These are phyloP conservation scores for Rhamnusium bicolor DNA, from an alignment of 2,888 invertebrate genomes.

Conservation along the genomic window DNA sequence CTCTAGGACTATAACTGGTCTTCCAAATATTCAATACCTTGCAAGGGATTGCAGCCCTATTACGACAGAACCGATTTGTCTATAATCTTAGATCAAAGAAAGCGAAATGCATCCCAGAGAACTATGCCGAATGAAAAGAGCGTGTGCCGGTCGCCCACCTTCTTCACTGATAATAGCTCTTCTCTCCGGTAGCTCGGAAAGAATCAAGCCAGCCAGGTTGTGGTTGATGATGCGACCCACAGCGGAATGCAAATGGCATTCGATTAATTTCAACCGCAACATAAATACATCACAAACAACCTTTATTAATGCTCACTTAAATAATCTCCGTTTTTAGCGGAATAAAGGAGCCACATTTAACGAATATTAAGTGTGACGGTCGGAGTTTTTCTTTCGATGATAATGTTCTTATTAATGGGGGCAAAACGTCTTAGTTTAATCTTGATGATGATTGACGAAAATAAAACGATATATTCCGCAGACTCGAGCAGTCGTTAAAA, in stretches of 20 bases:
- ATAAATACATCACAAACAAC: slow-evolving; percentile 57
- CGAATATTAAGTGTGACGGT: slow-evolving; percentile 38
- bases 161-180: slow-evolving; percentile 15
- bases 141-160: slow-evolving; percentile 15
- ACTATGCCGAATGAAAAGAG: neutral
- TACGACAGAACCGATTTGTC: slow-evolving; percentile 9
- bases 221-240: slow-evolving; percentile 67
- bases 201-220: slow-evolving; percentile 38
- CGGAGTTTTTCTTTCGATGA: neutral
- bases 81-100: slow-evolving; percentile 13
- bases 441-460: neutral
- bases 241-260: slow-evolving; percentile 66
- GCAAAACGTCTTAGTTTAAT: neutral
- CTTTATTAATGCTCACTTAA: slow-evolving; percentile 51
- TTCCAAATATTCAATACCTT: neutral
- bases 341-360: slow-evolving; percentile 46
- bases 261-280: slow-evolving; percentile 65
- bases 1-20: neutral
- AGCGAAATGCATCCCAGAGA: slow-evolving; percentile 8
- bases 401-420: slow-evolving; percentile 1
- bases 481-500: too few species aligned
- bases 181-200: slow-evolving; percentile 46
- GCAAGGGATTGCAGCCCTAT: neutral
- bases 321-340: slow-evolving; percentile 38
- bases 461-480: neutral